Percentiles rank a stretch among this genome's conserved stretches.
These are phyloP conservation scores for Frieseomelitta varia DNA, from an alignment of 1,140 invertebrate genomes.

Conservation along the genomic window DNA sequence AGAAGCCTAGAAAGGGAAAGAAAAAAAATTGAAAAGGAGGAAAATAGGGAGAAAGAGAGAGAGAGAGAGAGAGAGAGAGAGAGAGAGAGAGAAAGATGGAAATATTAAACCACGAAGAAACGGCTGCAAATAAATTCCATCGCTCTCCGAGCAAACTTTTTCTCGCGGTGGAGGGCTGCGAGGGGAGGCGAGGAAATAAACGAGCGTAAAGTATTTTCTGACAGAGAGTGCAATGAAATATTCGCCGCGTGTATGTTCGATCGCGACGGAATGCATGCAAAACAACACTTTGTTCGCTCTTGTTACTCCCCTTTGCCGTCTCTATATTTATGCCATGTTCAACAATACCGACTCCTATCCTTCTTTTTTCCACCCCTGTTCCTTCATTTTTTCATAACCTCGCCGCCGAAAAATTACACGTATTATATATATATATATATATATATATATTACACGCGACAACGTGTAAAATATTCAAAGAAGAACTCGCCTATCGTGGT, in stretches of 20 bases:
- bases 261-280: slow-evolving; percentile 35
- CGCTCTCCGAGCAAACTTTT: slow-evolving; percentile 27
- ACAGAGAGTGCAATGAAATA: slow-evolving; percentile 35
- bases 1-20: too few relatives aligned
- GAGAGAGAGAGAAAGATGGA: background rate
- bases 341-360: slow-evolving; percentile 18
- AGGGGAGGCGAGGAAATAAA: slow-evolving; percentile 10
- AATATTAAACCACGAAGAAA: slow-evolving; percentile 21
- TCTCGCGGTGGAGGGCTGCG: background rate
- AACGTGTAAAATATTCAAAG: too few relatives aligned
- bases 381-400: too few relatives aligned
- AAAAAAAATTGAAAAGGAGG: background rate
- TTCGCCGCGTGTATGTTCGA: slow-evolving; percentile 31
- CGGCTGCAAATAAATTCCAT: slow-evolving; percentile 31
- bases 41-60: background rate
- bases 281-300: slow-evolving; percentile 30
- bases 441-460: too few relatives aligned
- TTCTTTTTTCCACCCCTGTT: background rate
- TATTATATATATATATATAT: too few relatives aligned
- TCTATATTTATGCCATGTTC: slow-evolving; percentile 5
- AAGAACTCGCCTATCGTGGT: too few relatives aligned
- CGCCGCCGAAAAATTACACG: too few relatives aligned
- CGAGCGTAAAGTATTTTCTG: slow-evolving; percentile 39
- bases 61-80: background rate
- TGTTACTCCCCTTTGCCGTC: slow-evolving; percentile 20